phyloP scores from a whole-genome alignment of 92 coral and sea anemone genomes.

The Epizoanthus fatuus region DNA sequence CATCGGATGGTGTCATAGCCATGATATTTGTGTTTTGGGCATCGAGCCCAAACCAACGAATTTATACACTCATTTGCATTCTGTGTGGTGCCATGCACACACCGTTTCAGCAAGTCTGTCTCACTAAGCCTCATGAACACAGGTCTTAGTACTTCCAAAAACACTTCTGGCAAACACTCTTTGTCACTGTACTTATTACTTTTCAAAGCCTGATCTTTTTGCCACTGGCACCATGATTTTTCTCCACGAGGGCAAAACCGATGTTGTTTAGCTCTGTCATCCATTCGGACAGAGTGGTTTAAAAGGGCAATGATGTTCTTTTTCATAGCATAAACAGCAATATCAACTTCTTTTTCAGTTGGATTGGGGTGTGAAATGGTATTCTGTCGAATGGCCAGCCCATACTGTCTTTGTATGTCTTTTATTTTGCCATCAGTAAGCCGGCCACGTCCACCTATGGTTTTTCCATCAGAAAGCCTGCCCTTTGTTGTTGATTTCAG shows the following conservation, averaged over 20 bases:
- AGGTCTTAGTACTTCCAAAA: slow-evolving; percentile 7
- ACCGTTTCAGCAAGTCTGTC: not conserved
- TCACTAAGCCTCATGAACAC: slow-evolving; percentile 33
- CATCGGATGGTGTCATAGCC: slow-evolving; percentile 15
- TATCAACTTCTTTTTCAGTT: slow-evolving; percentile 15
- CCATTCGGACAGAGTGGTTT: slow-evolving; percentile 7
- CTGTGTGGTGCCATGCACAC: slow-evolving; percentile 53
- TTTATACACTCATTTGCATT: slow-evolving; percentile 50
- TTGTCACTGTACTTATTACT: slow-evolving; percentile 27
- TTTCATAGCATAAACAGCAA: slow-evolving; percentile 2
- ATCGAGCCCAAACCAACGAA: too few species aligned
- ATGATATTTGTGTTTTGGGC: not conserved
- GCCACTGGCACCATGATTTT: slow-evolving; percentile 66
- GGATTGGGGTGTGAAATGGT: slow-evolving; percentile 1
- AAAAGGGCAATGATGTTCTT: slow-evolving; percentile 26
- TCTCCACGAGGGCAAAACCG: slow-evolving; percentile 38
- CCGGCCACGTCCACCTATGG: not conserved
- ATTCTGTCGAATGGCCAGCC: slow-evolving; percentile 26
- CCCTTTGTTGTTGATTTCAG: slow-evolving; percentile 64
- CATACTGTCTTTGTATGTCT: slow-evolving; percentile 33
- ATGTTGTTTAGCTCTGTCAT: slow-evolving; percentile 26
- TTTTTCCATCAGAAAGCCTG: slow-evolving; percentile 19
- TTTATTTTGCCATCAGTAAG: slow-evolving; percentile 18
- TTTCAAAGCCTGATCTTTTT: slow-evolving; percentile 56
- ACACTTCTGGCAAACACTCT: slow-evolving; percentile 38